Evolutionary conservation across 2,113 vertebrate species (phyloP), one percentile per base, ranked within the genome.

Genomic region (Solea solea): DNA sequence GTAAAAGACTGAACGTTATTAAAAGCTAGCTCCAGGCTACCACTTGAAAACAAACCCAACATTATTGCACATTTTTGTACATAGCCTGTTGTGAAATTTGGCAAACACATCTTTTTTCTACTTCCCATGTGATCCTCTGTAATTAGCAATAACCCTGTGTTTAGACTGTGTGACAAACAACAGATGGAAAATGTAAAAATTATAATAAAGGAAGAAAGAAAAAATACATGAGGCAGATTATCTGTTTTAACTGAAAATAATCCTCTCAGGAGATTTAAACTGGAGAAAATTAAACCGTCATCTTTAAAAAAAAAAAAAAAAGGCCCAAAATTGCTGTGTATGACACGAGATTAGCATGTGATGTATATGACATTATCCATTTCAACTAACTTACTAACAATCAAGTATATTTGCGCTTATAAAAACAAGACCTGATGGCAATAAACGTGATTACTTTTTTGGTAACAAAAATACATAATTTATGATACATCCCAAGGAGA

Each of bases 361-460:
- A 15, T 12, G 79, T 57, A 42, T 27, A 15, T 45, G 3, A 48
- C 12, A 48, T 58, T n/a, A 25, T 41, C 40, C 14, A 15, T 53
- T 44, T 58, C 49, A 34, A 16, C 15, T 62, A 44, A 16, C 16
- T 34, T 34, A 49, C 48, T 16, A 42, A 73, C 8, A 7, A 16
- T 16, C 9, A 66, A 46, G 48, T 5, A 13, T 3, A 15, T 21
- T 41, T 9, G 8, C 53, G 51, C 34, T 46, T 11, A 55, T 58
- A 54, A 39, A 72, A 12, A 80, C 11, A 3, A 55, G 13, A 21
- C 42, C 51, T 55, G 50, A 55, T 54, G 40, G 78, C 3, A 82
- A 82, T 45, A 50, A 72, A 74, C 68, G 62, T 44, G 9, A 78
- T 53, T 82, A 80, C 84, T 82, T 83, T 87, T 92, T 85, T 91